Evolutionary conservation across 1,140 invertebrate genomes (phyloP).

Genomic region (Drosophila ohnishii): DNA sequence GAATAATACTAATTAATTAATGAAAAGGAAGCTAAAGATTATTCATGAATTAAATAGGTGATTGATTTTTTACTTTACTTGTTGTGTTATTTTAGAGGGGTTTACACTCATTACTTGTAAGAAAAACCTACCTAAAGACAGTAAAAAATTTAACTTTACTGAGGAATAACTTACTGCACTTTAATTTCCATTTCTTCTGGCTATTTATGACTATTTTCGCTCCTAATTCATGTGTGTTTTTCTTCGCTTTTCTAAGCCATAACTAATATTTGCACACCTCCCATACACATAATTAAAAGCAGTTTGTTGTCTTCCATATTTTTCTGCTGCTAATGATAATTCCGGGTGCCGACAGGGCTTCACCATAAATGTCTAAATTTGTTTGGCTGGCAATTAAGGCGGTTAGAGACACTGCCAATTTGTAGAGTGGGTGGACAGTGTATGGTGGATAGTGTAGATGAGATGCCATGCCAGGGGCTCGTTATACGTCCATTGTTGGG

Average conservation of each 20-base stretch:
- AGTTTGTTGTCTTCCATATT: constrained; percentile 15
- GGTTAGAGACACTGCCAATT: constrained; percentile 41
- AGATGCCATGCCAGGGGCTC: constrained; percentile 60
- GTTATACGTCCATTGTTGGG: constrained; percentile 62
- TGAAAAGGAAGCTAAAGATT: background rate
- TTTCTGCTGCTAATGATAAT: constrained; percentile 36
- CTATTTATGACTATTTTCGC: constrained; percentile 8
- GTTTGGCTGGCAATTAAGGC: constrained; percentile 62
- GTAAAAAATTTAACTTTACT: background rate
- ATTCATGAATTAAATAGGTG: background rate
- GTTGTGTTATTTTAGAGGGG: background rate
- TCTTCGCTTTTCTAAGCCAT: background rate
- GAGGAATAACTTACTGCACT: background rate
- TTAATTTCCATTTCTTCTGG: background rate
- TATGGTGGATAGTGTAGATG: constrained; percentile 5
- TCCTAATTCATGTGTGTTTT: background rate
- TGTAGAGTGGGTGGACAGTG: constrained; percentile 16
- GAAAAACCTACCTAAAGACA: background rate
- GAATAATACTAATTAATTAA: constrained; percentile 7
- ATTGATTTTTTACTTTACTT: background rate
- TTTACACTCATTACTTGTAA: background rate
- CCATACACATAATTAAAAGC: constrained; percentile 49
- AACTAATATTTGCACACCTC: constrained; percentile 36
- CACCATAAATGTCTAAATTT: constrained; percentile 42
- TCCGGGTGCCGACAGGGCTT: constrained; percentile 8